A percentile compares a stretch with the other conserved stretches of the same genome.
Evolutionary conservation across 2,113 vertebrate species (phyloP).

Genomic region (Parotia lawesii): DNA sequence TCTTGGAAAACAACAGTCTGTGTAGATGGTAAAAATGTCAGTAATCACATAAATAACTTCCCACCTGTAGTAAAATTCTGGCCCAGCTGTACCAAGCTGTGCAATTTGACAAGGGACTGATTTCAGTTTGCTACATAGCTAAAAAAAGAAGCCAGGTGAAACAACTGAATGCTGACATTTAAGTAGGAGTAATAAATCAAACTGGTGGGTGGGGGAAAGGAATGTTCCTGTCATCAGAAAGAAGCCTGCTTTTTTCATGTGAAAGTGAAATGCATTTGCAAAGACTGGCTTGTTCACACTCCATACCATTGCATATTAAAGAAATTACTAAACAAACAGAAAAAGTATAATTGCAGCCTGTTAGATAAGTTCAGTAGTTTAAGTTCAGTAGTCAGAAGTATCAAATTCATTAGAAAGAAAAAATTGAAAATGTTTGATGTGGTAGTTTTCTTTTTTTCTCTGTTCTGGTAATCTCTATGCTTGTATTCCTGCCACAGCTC

Average conservation of each 20-base stretch:
- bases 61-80: slow-evolving; percentile 6
- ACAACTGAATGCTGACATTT: slow-evolving; percentile 20
- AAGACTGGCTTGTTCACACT: background rate
- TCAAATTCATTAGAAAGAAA: background rate
- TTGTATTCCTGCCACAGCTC: background rate
- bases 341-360: background rate
- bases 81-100: background rate
- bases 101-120: background rate
- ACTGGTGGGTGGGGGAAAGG: slow-evolving; percentile 10
- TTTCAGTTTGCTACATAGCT: background rate
- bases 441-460: background rate
- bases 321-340: background rate
- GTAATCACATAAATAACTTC: background rate
- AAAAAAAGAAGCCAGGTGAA: slow-evolving; percentile 48
- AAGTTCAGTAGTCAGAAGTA: background rate
- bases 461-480: background rate
- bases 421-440: background rate
- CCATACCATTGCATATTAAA: background rate
- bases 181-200: slow-evolving; percentile 45
- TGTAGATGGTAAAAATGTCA: background rate
- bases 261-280: background rate
- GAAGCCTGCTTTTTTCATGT: background rate
- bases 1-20: background rate
- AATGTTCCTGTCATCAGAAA: slow-evolving; percentile 17
- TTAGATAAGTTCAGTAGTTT: background rate